A percentile compares a stretch with the other conserved stretches of the same genome.
Evolutionary conservation across 2,797 vertebrate genomes (phyloP).

Genomic region (Microctenopoma lineatum): DNA sequence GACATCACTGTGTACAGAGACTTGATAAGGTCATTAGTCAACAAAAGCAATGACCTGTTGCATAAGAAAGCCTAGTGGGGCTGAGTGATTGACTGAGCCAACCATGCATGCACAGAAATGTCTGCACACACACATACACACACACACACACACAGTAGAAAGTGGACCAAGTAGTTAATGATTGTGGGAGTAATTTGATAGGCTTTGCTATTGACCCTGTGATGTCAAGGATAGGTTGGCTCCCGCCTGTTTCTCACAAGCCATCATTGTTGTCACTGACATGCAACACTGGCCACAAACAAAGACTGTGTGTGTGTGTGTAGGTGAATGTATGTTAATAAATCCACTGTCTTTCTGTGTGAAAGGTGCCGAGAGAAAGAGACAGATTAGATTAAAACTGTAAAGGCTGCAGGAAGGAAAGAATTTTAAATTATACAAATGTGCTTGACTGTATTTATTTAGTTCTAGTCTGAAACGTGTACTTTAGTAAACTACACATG

Average conservation of each 20-base stretch:
- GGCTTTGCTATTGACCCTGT: conserved; percentile 70
- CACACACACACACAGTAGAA: conserved; percentile 10
- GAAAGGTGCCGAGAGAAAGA: too few relatives aligned
- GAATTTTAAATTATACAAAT: too few relatives aligned
- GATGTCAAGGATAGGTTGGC: conserved; percentile 60
- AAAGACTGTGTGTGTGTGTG: conserved; percentile 53
- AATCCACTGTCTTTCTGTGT: too few relatives aligned
- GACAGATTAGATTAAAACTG: too few relatives aligned
- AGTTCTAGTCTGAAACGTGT: too few relatives aligned
- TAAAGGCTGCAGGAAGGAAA: too few relatives aligned
- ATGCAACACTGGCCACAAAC: conserved; percentile 68
- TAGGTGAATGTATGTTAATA: conserved; percentile 4
- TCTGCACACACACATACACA: background rate
- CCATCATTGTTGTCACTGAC: conserved; percentile 68
- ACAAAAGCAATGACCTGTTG: conserved; percentile 72
- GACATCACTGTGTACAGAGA: conserved; percentile 62
- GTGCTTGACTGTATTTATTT: too few relatives aligned
- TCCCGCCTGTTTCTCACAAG: conserved; percentile 62
- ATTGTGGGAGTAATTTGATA: conserved; percentile 73
- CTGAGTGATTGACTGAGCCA: conserved; percentile 53
- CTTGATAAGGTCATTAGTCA: conserved; percentile 69
- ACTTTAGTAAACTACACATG: too few relatives aligned
- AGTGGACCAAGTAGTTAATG: conserved; percentile 66
- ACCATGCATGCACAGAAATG: conserved; percentile 26
- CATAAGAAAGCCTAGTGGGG: conserved; percentile 54